Base-by-base conservation (phyloP, 2,888 invertebrate species). In the Arge pagana region DNA sequence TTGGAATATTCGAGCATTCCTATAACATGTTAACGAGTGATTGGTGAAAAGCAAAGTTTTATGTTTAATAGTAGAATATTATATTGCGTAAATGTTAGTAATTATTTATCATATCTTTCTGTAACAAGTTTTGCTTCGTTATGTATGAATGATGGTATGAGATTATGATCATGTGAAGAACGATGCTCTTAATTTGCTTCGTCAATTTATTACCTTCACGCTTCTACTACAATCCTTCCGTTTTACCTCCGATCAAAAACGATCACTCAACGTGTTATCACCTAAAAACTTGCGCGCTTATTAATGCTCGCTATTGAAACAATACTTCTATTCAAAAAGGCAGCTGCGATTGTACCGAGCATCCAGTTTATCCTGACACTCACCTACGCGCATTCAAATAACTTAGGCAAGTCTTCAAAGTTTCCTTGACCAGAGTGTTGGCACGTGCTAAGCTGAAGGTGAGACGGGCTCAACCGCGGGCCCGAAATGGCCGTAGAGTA, bases 91-190 rank as follows among this genome's bases (percentile, higher is more conserved):
- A 54, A 11, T n/a, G 7, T 41, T 37, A 24, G 57, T 24, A 31
- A 58, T 64, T 55, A 57, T 59, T 58, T 52, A 55, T 58, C 48
- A 37, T 37, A 30, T 42, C 18, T 42, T 28, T 56, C 43, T 56
- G 54, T 56, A 53, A 60, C 58, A 54, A 61, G 50, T 58, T 54
- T 61, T 57, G 45, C 56, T 61, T 58, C 54, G 56, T 63, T 63
- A 55, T 50, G 59, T 63, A 58, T 60, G 59, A 55, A 60, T 55
- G 58, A 49, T 50, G 57, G 58, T 63, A 59, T 62, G 60, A 60
- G 60, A 61, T 51, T 54, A 59, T 50, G 54, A 54, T 57, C 61
- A 60, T 63, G 55, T 59, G 60, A 58, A 54, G 61, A 63, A 58
- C 51, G 58, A 59, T 61, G 55, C 58, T 60, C 57, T 60, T 33